A percentile compares a stretch with the other conserved stretches of the same genome.
Evolutionary conservation across 2,113 vertebrate genomes (phyloP).

Genomic region (Condylura cristata): DNA sequence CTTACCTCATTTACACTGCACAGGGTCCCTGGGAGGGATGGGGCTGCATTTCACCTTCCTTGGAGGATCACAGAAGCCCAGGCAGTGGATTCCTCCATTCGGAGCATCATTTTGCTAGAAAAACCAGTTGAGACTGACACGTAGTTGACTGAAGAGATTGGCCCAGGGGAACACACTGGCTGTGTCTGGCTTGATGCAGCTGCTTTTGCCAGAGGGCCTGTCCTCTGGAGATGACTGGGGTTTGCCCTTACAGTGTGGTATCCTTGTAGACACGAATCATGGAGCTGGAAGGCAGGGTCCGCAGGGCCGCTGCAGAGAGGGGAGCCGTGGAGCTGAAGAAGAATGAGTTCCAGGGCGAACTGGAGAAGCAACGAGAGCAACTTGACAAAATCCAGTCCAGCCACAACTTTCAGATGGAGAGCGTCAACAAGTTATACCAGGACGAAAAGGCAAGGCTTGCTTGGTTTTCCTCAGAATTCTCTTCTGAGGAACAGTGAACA

Average conservation of each 20-base stretch:
- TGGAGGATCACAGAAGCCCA: background rate
- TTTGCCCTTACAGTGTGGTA: background rate
- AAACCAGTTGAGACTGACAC: background rate
- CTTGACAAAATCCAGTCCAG: constrained; percentile 89
- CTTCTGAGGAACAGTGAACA: rapidly evolving
- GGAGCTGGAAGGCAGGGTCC: constrained; percentile 92
- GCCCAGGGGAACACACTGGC: background rate
- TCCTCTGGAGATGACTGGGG: rapidly evolving
- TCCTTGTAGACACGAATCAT: constrained; percentile 88
- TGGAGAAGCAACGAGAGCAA: constrained; percentile 90
- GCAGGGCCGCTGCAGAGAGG: constrained; percentile 87
- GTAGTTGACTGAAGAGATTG: background rate
- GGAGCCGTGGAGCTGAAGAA: constrained; percentile 91
- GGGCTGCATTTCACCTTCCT: background rate
- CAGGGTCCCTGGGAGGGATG: too few species aligned
- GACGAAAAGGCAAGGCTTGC: constrained; percentile 90
- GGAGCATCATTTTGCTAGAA: background rate
- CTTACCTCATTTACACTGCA: background rate
- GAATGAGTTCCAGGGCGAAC: constrained; percentile 92
- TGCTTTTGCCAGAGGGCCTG: background rate
- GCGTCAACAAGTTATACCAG: constrained; percentile 85
- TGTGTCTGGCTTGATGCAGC: background rate
- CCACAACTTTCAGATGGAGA: constrained; percentile 91
- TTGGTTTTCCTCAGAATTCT: background rate
- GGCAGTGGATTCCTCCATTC: background rate